phyloP scores from a whole-genome alignment of 2,888 invertebrate genomes.

The Pristionchus mayeri region DNA sequence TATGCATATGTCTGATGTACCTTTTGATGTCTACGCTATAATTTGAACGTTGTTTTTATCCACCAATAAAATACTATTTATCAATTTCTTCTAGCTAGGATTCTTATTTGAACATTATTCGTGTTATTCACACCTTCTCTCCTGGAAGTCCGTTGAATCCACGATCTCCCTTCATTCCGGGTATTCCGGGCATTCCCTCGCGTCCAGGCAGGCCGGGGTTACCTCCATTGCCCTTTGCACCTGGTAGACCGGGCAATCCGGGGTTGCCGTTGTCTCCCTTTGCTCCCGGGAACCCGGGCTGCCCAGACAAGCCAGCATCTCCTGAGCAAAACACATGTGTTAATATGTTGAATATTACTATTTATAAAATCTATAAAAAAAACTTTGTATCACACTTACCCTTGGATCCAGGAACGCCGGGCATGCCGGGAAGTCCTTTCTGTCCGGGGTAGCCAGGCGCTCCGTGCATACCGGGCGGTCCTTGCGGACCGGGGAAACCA shows the following conservation, averaged over 20 bases:
- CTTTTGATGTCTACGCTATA: no score
- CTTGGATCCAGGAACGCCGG: conserved; percentile 74
- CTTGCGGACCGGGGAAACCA: conserved; percentile 83
- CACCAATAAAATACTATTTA: not conserved
- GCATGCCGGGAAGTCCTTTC: conserved; percentile 70
- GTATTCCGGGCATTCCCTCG: conserved; percentile 76
- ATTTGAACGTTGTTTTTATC: no score
- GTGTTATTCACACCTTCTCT: conserved; percentile 55
- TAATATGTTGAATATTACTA: no score
- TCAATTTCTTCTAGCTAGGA: not conserved
- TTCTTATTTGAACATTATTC: not conserved
- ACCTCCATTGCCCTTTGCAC: conserved; percentile 73
- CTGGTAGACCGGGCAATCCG: conserved; percentile 61
- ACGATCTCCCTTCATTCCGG: conserved; percentile 75
- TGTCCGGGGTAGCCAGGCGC: conserved; percentile 80
- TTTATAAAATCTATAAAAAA: not conserved
- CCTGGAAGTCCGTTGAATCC: conserved; percentile 80
- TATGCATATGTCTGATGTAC: no score
- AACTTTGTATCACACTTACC: no score
- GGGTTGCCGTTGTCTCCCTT: conserved; percentile 61
- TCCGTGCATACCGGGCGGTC: conserved; percentile 81
- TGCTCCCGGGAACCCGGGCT: conserved; percentile 75
- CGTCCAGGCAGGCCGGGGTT: conserved; percentile 75
- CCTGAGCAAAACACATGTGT: conserved; percentile 54
- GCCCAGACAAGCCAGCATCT: conserved; percentile 69